phyloP scores from a whole-genome alignment of 2,888 invertebrate species.

The Melitaea athalia region DNA sequence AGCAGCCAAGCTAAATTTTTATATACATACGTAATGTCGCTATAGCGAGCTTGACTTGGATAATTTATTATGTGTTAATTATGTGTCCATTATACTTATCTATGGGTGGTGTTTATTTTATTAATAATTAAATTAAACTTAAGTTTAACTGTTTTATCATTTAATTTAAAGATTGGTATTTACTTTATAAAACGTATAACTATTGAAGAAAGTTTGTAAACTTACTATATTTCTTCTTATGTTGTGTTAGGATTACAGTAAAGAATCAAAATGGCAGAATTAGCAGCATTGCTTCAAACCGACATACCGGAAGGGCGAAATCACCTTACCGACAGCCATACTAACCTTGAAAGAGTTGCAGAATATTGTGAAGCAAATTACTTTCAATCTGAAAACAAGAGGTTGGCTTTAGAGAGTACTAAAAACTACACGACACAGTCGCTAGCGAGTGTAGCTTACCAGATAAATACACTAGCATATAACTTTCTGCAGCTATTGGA shows the following conservation, averaged over 20 bases:
- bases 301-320: conserved; percentile 98
- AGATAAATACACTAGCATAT: conserved; percentile 98
- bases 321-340: conserved; percentile 96
- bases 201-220: not conserved
- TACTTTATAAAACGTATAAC: not conserved
- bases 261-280: conserved; percentile 89
- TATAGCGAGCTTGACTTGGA: no score
- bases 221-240: not conserved
- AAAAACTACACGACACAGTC: conserved; percentile 99
- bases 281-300: conserved; percentile 93
- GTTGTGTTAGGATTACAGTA: not conserved
- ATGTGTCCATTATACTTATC: no score
- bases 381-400: conserved; percentile 93
- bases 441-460: conserved; percentile 98
- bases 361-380: conserved; percentile 99
- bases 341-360: conserved; percentile 97
- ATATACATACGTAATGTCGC: no score
- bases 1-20: no score
- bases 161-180: not conserved
- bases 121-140: no score
- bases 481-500: conserved; percentile 98
- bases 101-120: no score
- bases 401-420: conserved; percentile 97
- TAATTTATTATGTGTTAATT: no score
- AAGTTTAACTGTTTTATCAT: no score